A percentile compares a stretch with the other conserved stretches of the same genome.
Conservation (phyloP, 2,888 invertebrate species). For the Lithosia quadra region DNA sequence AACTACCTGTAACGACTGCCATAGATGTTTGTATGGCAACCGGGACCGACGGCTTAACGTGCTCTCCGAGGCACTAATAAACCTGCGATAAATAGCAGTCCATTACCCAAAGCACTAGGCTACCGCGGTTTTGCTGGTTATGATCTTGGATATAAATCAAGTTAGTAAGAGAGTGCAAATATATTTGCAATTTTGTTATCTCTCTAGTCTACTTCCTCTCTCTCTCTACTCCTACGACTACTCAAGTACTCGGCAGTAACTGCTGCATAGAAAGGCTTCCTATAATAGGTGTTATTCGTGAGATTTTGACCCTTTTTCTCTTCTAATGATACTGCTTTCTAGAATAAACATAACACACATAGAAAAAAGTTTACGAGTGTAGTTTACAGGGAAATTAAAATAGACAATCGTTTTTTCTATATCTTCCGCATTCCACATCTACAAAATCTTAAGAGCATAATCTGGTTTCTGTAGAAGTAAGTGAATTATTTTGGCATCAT, state of each 20-base stretch:
- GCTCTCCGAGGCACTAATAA: too few species aligned
- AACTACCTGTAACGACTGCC: too few species aligned
- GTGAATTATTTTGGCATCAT: not conserved
- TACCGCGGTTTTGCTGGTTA: constrained; percentile 12
- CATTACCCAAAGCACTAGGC: too few species aligned
- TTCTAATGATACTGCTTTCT: too few species aligned
- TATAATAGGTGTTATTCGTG: not conserved
- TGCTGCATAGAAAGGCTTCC: not conserved
- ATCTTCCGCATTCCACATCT: not conserved
- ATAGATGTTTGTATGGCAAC: too few species aligned
- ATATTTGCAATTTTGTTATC: not conserved
- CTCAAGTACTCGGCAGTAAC: not conserved
- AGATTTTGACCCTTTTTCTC: not conserved
- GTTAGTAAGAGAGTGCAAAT: not conserved
- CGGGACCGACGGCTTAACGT: too few species aligned
- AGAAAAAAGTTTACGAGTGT: not conserved
- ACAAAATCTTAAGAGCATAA: not conserved
- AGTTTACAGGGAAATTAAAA: not conserved
- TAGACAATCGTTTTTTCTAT: not conserved
- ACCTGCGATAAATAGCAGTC: too few species aligned
- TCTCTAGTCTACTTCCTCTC: too few species aligned
- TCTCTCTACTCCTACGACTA: too few species aligned
- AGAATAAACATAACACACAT: too few species aligned
- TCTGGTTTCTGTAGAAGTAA: not conserved
- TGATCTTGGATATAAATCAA: not conserved